Evolutionary conservation across 1,140 invertebrate genomes (phyloP), one percentile per base, ranked within the genome.

Genomic region (Leptopilina clavipes): DNA sequence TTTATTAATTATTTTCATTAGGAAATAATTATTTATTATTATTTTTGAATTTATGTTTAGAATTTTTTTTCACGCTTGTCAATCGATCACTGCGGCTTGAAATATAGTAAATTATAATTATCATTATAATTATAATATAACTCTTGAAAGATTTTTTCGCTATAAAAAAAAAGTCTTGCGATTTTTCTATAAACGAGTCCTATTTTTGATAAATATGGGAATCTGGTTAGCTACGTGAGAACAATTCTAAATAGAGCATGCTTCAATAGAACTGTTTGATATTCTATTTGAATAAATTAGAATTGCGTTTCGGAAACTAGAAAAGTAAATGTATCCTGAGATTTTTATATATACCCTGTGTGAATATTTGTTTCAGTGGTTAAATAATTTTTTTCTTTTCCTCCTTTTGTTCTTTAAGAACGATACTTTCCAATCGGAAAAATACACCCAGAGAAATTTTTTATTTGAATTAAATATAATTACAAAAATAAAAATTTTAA

Each of bases 221-320:
- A 52, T 52, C 48, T n/a, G 14, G 48, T 3, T 52, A 40, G 5
- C 14, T 52, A 52, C 48, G 48, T 52, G 48, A 52, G 48, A 52
- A 52, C n/a, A 52, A 52, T 52, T 52, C 48, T 52, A 52, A 52
- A n/a, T 52, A 52, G 48, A 17, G n/a, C 48, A 52, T 2, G 48
- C n/a, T 17, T 52, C 45, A 14, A 12, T 48, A 48, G 11, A 48
- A 48, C 48, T 52, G 6, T 17, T 52, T 52, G 48, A 52, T 52
- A 52, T 52, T 48, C 45, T n/a, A 52, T 52, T 52, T 52, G 48
- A 52, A 52, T 52, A n/a, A 52, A 52, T 52, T 52, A 52, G 48
- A 52, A 52, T 52, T 52, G 14, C 14, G 48, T 52, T 52, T 52
- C 6, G 17, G 48, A 52, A 52, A 52, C 14, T 52, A 52, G 48